Base-by-base conservation (phyloP, 2,888 invertebrate genomes). In the Chymomyza caudatula region DNA sequence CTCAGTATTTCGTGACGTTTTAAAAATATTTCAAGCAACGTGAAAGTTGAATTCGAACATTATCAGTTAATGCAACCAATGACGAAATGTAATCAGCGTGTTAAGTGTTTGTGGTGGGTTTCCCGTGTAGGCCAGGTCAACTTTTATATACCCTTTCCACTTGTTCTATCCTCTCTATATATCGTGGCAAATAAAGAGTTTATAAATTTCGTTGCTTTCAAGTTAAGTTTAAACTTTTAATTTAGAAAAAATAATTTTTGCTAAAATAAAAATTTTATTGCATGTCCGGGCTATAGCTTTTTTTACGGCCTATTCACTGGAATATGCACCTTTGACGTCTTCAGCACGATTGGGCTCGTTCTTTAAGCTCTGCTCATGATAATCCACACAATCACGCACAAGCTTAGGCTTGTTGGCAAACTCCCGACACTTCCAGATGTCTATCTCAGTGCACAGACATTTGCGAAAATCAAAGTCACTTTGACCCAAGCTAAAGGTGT, bases 381-480 rank as follows among this genome's bases (percentile, higher is more conserved):
- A 53, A 0, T 20, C 42, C 2, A 58, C 1, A 0, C 17, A 42
- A 1, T 71, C 75, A 0, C 15, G 20, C 8, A 52, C 4, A 0
- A 58, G 59, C 23, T 60, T 71, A 2, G 65, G 69, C 0, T 67
- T 37, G 62, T 76, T 85, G 58, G 73, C 78, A 49, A 82, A 82
- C 29, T 83, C 69, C 2, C 71, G 72, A 59, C 85, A 85, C 68
- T 85, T 75, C 85, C 82, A 82, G 6, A 97, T 94, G 86, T 97
- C 96, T 8, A 97, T 92, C 11, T 94, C 95, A 0, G 97, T 97
- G 88, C 96, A 95, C 78, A 94, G 93, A 86, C 97, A 97, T 2
- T 92, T 93, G 71, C 97, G 91, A 43, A 97, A 91, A 84, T 96
- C 95, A 80, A 94, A 91, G 83, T 97, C 96, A 84, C 92, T 94